Percentiles rank a stretch among this genome's conserved stretches.
Evolutionary conservation across 2,113 vertebrate genomes (phyloP).

Genomic region (Calcarius ornatus): DNA sequence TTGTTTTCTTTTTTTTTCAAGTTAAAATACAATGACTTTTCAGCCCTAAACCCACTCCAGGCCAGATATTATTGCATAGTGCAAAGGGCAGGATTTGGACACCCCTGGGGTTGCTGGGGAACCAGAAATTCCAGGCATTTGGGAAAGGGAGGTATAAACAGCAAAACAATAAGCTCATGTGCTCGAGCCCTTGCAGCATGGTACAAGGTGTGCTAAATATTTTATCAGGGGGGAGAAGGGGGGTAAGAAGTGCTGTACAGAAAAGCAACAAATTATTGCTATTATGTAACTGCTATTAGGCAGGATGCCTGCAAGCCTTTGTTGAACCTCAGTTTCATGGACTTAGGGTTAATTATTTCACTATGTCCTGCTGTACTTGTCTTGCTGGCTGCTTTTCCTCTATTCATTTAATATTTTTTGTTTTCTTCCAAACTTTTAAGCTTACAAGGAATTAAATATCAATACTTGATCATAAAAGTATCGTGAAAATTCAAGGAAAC

Average conservation of each 20-base stretch:
- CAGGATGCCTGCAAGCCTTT: neutral
- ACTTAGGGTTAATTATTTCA: neutral
- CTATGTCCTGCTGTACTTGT: neutral
- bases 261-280: neutral
- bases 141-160: neutral
- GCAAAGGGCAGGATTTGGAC: neutral
- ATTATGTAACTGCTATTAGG: neutral
- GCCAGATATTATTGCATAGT: neutral
- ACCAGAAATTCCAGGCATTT: constrained; percentile 35
- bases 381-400: neutral
- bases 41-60: neutral
- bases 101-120: neutral
- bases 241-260: neutral
- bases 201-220: neutral
- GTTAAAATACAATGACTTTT: neutral
- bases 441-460: neutral
- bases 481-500: neutral
- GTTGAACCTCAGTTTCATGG: neutral
- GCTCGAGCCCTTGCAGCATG: neutral
- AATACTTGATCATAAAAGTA: neutral
- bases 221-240: neutral
- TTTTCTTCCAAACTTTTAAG: neutral
- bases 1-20: neutral
- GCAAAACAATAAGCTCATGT: neutral
- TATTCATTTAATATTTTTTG: neutral